Percentiles rank a stretch among this genome's conserved stretches.
These are phyloP conservation scores for Turritopsis dohrnii DNA, from an alignment of 30 jellyfish, hydroid and myxozoan genomes.

Conservation along the genomic window DNA sequence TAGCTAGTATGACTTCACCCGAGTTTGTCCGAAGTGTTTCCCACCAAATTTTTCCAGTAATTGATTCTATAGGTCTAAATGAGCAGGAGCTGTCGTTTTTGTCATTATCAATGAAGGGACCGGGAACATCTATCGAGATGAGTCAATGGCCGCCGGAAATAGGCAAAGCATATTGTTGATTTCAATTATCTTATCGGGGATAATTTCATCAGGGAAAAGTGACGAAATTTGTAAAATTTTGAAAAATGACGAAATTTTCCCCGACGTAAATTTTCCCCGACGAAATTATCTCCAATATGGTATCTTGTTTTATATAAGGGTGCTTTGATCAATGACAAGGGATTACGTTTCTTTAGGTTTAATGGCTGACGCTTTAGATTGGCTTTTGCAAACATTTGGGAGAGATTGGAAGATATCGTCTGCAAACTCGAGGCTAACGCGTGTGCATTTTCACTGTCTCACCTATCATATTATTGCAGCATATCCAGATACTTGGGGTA, in stretches of 20 bases:
- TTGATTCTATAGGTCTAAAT: slow-evolving; percentile 77
- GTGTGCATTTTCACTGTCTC: slow-evolving; percentile 78
- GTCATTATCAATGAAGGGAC: slow-evolving; percentile 64
- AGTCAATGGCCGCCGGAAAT: slow-evolving; percentile 94
- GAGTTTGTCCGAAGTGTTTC: slow-evolving; percentile 39
- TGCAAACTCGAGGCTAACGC: slow-evolving; percentile 59
- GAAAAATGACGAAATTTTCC: no score
- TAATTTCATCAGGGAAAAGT: no score
- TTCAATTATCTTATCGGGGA: no score
- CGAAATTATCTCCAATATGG: no score
- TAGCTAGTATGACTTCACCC: slow-evolving; percentile 70
- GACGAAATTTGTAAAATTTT: no score
- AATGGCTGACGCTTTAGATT: slow-evolving; percentile 64
- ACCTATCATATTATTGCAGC: slow-evolving; percentile 74
- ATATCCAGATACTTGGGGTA: slow-evolving; percentile 54
- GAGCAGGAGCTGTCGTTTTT: slow-evolving; percentile 79
- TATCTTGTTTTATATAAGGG: no score
- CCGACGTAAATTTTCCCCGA: no score
- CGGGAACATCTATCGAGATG: slow-evolving; percentile 55
- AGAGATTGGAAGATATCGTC: slow-evolving; percentile 25
- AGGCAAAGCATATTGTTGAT: no score
- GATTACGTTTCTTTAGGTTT: slow-evolving; percentile 39
- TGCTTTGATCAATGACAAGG: no score
- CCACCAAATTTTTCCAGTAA: slow-evolving; percentile 48
- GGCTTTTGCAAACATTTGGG: slow-evolving; percentile 65